Evolutionary conservation across 2,888 invertebrate genomes (phyloP), one percentile per base, ranked within the genome.

Genomic region (Argyra leucocephala): DNA sequence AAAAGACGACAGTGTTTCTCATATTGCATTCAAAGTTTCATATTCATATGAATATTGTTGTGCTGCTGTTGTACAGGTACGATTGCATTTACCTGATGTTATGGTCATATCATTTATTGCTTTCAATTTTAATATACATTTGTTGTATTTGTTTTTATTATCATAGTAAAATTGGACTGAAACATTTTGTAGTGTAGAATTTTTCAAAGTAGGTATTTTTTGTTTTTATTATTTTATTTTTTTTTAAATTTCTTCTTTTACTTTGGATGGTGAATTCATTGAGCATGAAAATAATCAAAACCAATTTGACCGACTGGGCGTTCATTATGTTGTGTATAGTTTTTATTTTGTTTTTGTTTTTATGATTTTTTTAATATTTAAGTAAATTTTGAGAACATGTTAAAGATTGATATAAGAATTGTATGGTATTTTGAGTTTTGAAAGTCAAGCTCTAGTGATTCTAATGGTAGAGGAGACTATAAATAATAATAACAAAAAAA

Each of bases 241-340:
- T n/a, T 48, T 15, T 48, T 48, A 12, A 2, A 12, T 48, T 48
- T 48, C 15, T 48, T 48, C 18, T 48, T 48, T 1, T 48, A 3
- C 48, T 18, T 48, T 48, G 48, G 18, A n/a, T 48, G 31, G n/a
- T 5, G 48, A 48, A 48, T 2, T 48, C 48, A 48, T 48, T 48
- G n/a, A 48, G 48, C 48, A 48, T 48, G 48, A 48, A 48, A 48
- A 48, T 48, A 48, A 48, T 48, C 48, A 48, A 31, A 31, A 48
- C 12, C 15, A n/a, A 15, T 12, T 48, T 48, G 48, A 48, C 48
- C 48, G 48, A 48, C 48, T 48, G 18, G 48, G 18, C 48, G 9
- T 12, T 3, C 48, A 48, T 18, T 12, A 3, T 48, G 18, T 48
- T 2, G 12, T 31, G 2, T 31, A 31, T 31, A 31, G n/a, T n/a